These are phyloP conservation scores for Aegithalos caudatus DNA, from an alignment of 2,113 vertebrate genomes.

Conservation along the genomic window DNA sequence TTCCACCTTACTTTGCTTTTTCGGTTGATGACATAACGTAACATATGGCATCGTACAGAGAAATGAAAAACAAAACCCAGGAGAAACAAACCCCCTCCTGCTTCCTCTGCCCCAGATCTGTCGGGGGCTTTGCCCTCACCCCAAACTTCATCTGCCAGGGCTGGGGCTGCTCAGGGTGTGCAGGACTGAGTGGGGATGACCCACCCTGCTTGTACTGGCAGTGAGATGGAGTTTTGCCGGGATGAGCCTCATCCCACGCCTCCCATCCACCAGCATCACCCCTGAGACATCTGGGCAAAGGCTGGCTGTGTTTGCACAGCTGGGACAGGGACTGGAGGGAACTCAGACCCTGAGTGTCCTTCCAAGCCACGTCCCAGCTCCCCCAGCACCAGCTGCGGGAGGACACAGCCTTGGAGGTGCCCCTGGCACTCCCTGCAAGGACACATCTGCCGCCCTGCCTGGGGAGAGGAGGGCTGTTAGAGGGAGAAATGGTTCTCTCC, in stretches of 20 bases:
- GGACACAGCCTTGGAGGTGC: not conserved
- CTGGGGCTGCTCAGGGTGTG: not conserved
- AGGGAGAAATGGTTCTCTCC: not conserved
- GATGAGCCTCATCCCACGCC: not conserved
- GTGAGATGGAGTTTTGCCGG: not conserved
- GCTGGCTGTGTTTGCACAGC: not conserved
- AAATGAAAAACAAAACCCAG: not conserved
- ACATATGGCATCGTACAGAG: slow-evolving; percentile 26
- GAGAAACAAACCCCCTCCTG: not conserved
- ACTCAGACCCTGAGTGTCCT: accelerated
- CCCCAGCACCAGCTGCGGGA: accelerated
- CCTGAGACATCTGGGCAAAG: not conserved
- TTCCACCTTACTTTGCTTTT: slow-evolving; percentile 60
- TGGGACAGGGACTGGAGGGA: not conserved
- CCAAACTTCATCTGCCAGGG: not conserved
- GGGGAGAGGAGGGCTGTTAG: not conserved
- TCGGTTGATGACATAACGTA: not conserved
- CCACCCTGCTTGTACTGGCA: not conserved
- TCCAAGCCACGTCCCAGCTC: not conserved
- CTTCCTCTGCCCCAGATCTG: not conserved
- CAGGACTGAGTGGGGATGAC: not conserved
- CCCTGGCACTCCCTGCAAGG: not conserved
- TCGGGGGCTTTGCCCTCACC: not conserved
- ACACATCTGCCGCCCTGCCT: not conserved
- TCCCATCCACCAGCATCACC: not conserved